phyloP scores from a whole-genome alignment of 2,113 vertebrate genomes.

The Oreochromis spilurus region DNA sequence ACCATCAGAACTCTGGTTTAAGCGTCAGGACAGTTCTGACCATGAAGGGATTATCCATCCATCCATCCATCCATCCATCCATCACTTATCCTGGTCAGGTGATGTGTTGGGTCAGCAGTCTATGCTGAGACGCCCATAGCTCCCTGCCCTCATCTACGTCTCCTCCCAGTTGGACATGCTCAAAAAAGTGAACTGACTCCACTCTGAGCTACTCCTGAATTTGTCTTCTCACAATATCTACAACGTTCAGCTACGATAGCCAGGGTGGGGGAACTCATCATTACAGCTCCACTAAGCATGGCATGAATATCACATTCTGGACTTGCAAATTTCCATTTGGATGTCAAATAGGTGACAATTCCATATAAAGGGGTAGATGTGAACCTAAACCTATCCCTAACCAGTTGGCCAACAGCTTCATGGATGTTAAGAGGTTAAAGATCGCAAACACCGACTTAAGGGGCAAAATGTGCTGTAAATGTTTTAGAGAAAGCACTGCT shows the following conservation, averaged over 20 bases:
- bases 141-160: neutral
- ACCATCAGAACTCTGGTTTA: neutral
- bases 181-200: neutral
- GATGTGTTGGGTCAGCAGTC: neutral
- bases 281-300: neutral
- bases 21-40: neutral
- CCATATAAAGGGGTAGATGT: neutral
- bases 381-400: neutral
- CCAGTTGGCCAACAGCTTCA: neutral
- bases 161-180: neutral
- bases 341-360: neutral
- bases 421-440: neutral
- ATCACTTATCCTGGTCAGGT: neutral
- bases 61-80: neutral
- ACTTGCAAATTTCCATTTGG: rapidly evolving
- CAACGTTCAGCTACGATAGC: rapidly evolving
- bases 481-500: neutral
- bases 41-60: rapidly evolving
- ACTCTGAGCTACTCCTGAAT: neutral
- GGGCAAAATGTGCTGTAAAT: neutral
- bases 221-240: neutral
- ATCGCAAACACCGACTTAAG: neutral
- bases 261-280: neutral
- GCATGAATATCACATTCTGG: neutral
- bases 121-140: neutral